Conservation (phyloP, 2,113 vertebrate genomes). For the Urocynchramus pylzowi region DNA sequence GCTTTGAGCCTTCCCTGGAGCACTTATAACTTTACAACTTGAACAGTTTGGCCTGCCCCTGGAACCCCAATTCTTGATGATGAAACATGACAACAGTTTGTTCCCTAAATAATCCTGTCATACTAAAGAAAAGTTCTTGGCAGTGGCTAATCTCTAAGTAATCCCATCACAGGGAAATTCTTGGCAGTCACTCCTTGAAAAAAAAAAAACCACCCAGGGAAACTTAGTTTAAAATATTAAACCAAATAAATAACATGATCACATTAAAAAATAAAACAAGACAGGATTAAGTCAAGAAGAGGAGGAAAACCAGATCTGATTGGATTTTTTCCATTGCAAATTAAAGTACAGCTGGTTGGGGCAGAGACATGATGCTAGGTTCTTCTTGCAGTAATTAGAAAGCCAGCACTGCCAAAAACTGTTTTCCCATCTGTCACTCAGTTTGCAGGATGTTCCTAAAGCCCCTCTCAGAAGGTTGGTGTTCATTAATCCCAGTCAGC, state of each 20-base stretch:
- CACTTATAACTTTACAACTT: background rate
- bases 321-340: slow-evolving; percentile 25
- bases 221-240: background rate
- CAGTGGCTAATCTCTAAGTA: background rate
- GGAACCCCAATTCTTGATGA: background rate
- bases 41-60: background rate
- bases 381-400: slow-evolving; percentile 23
- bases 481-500: slow-evolving; percentile 38
- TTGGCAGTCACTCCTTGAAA: background rate
- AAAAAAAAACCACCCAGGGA: background rate
- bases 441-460: slow-evolving; percentile 11
- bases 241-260: background rate
- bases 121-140: background rate
- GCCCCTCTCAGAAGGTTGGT: background rate
- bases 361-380: background rate
- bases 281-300: background rate
- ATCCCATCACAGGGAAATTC: background rate
- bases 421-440: slow-evolving; percentile 28
- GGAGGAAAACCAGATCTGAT: background rate
- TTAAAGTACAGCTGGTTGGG: background rate
- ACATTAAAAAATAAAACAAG: background rate
- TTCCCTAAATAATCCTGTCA: background rate
- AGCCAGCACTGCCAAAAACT: slow-evolving; percentile 30
- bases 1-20: background rate
- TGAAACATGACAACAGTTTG: background rate